Base-by-base conservation (phyloP, 2,888 invertebrate species). In the Hydropsyche betteni region DNA sequence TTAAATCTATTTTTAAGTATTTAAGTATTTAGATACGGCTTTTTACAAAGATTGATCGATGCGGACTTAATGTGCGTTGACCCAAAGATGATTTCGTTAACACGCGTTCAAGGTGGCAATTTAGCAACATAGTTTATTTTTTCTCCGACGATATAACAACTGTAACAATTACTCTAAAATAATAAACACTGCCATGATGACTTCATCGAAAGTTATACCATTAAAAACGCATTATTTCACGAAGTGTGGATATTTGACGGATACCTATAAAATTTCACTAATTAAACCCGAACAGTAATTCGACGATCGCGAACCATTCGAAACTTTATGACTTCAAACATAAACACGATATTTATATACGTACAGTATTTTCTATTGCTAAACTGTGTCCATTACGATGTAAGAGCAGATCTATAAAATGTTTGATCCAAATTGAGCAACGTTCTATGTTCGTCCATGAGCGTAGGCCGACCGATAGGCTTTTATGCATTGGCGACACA, bases 401-500 rank as follows among this genome's bases (percentile, higher is more conserved):
- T 44, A 24, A 58, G 58, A 58, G 14, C 24, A 58, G 58, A 58
- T 58, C 58, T 24, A 58, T 58, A 58, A 58, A 58, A 58, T 24
- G 58, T 14, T 58, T 58, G 58, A 58, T 24, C 58, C 14, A 14
- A 16, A 58, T 58, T 58, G 58, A 5, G 58, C 58, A 58, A 58
- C 24, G 14, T 53, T 53, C 53, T n/a, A 53, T 53, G 14, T 53
- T 53, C 53, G 53, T 58, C 58, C 8, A 24, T 24, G 36, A 64
- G 36, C 64, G 64, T 64, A 36, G 64, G 64, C 10, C 36, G 34
- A 24, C 16, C 12, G 64, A 36, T 64, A 36, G n/a, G 34, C 64
- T 64, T 64, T 64, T 64, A 64, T 36, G 8, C 64, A 36, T 36
- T 34, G 64, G 64, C 5, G 64, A 64, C 64, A 64, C 36, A 64